A percentile compares a stretch with the other conserved stretches of the same genome.
These are phyloP conservation scores for Aegithalos caudatus DNA, from an alignment of 2,113 vertebrate genomes.

Conservation along the genomic window DNA sequence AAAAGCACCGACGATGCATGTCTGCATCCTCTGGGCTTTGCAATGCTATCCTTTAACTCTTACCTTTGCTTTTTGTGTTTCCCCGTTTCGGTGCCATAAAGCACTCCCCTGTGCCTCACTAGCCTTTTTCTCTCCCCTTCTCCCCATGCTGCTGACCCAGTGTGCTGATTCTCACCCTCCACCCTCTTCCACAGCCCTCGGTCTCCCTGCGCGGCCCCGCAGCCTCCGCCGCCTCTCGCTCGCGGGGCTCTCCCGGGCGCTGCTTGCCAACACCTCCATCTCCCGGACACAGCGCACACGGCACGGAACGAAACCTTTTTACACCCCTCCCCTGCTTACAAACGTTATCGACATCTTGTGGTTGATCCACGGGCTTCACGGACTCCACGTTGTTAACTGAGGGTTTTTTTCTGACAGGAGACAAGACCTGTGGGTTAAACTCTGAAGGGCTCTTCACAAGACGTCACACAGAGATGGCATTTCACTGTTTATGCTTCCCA, in stretches of 20 bases:
- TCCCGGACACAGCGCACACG: neutral
- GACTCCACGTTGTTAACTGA: neutral
- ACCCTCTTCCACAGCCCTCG: accelerated
- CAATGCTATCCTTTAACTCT: neutral
- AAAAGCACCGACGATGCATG: accelerated
- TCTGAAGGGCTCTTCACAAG: neutral
- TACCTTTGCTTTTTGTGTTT: neutral
- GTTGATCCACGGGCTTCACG: neutral
- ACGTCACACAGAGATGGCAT: neutral
- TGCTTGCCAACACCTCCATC: constrained; percentile 39
- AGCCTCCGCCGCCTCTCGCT: accelerated
- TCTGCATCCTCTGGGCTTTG: neutral
- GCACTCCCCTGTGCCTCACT: too few relatives aligned
- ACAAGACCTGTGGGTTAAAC: neutral
- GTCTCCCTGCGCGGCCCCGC: accelerated
- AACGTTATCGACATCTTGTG: neutral
- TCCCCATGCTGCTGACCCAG: neutral
- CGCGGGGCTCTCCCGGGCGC: neutral
- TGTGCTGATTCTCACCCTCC: accelerated
- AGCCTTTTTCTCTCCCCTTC: neutral
- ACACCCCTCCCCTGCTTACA: too few relatives aligned
- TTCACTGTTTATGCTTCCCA: neutral
- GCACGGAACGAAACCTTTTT: accelerated
- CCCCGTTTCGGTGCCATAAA: neutral
- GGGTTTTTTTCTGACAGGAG: neutral